These are phyloP conservation scores for Lasioglossum marginatum DNA, from an alignment of 2,888 invertebrate species.

Conservation along the genomic window DNA sequence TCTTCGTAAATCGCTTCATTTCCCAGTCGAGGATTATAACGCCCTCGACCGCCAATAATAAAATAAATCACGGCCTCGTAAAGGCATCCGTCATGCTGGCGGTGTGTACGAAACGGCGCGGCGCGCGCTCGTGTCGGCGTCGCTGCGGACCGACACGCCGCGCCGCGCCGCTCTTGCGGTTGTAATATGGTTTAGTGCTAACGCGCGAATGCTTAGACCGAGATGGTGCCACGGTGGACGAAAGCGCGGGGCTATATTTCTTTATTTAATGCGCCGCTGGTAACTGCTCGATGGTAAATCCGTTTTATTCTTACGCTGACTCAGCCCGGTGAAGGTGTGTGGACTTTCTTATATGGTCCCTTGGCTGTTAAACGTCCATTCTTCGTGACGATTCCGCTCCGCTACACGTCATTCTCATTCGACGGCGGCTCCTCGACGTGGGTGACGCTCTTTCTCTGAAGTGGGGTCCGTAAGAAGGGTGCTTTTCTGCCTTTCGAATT, in stretches of 20 bases:
- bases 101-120: slow-evolving; percentile 53
- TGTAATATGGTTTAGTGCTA: slow-evolving; percentile 81
- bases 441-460: slow-evolving; percentile 10
- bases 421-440: slow-evolving; percentile 23
- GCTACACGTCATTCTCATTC: slow-evolving; percentile 39
- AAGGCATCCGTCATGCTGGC: slow-evolving; percentile 79
- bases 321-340: slow-evolving; percentile 73
- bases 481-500: background rate
- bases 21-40: slow-evolving; percentile 73
- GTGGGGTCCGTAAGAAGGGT: background rate
- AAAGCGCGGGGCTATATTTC: slow-evolving; percentile 80
- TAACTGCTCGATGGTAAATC: slow-evolving; percentile 80
- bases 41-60: slow-evolving; percentile 76
- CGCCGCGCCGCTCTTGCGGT: slow-evolving; percentile 74
- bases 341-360: slow-evolving; percentile 50
- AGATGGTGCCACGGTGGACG: slow-evolving; percentile 73
- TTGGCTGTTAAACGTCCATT: slow-evolving; percentile 48
- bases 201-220: slow-evolving; percentile 79
- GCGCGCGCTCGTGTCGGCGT: slow-evolving; percentile 39
- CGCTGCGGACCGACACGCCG: slow-evolving; percentile 46
- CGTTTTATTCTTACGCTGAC: slow-evolving; percentile 81
- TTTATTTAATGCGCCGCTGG: slow-evolving; percentile 81
- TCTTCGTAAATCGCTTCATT: slow-evolving; percentile 78
- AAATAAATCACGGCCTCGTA: slow-evolving; percentile 83
- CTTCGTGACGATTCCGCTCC: slow-evolving; percentile 44